These are phyloP conservation scores for Echeneis naucrates DNA, from an alignment of 2,797 vertebrate species.

Conservation along the genomic window DNA sequence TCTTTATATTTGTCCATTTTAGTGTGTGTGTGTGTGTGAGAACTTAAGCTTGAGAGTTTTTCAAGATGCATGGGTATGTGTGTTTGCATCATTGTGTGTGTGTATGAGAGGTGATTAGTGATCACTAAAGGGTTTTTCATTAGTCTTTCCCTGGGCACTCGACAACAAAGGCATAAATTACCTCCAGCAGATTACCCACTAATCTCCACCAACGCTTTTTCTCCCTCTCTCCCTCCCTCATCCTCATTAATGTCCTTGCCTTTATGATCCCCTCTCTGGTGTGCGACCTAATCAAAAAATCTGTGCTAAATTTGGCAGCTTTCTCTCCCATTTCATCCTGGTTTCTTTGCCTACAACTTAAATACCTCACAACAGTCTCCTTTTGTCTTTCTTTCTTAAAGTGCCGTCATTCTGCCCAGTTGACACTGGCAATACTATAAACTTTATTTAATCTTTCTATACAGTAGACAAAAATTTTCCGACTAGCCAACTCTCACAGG, in stretches of 20 bases:
- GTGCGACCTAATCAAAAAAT: constrained; percentile 69
- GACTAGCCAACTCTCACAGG: constrained; percentile 13
- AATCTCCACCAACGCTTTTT: constrained; percentile 73
- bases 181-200: constrained; percentile 83
- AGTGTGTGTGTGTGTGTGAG: constrained; percentile 26
- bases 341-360: constrained; percentile 21
- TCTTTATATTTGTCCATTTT: constrained; percentile 20
- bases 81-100: constrained; percentile 28
- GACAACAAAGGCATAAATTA: constrained; percentile 85
- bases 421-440: constrained; percentile 23
- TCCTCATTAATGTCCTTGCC: constrained; percentile 73
- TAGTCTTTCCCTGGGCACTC: constrained; percentile 79
- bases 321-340: constrained; percentile 25
- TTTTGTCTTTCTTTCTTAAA: not conserved
- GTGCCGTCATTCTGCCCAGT: not conserved
- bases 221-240: constrained; percentile 42
- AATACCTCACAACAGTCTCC: constrained; percentile 8
- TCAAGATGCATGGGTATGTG: constrained; percentile 29
- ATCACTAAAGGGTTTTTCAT: constrained; percentile 85
- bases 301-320: constrained; percentile 49
- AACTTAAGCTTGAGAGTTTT: constrained; percentile 34
- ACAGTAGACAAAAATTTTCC: constrained; percentile 28
- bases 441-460: constrained; percentile 36
- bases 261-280: constrained; percentile 64
- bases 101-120: constrained; percentile 76